Conservation (phyloP, 2,113 vertebrate genomes). For the Nibea coibor region DNA sequence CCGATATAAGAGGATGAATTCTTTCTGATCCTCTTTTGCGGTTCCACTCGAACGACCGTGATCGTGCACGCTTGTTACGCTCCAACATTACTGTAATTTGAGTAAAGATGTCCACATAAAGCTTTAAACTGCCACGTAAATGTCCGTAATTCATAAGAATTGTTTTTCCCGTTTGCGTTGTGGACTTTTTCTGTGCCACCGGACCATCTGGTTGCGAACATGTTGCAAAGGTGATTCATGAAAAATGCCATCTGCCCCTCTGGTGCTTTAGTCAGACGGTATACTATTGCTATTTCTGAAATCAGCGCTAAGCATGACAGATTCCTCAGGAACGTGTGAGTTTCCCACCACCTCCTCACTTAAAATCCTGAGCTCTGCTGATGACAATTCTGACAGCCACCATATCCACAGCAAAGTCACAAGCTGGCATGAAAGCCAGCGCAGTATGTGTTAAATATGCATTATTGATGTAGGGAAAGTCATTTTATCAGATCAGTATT, state of each 20-base stretch:
- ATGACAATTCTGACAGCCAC: conserved; percentile 57
- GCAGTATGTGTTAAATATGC: not conserved
- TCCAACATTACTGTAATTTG: not conserved
- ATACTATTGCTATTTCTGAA: conserved; percentile 67
- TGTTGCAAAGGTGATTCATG: conserved; percentile 73
- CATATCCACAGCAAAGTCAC: conserved; percentile 24
- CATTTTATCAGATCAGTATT: not conserved
- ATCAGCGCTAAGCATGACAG: conserved; percentile 51
- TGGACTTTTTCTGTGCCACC: conserved; percentile 12
- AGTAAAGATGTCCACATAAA: not conserved
- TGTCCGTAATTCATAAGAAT: conserved; percentile 4
- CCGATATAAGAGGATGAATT: not conserved
- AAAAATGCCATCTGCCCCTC: conserved; percentile 69
- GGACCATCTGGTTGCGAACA: conserved; percentile 62
- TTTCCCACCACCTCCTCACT: conserved; percentile 66
- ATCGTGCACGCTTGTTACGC: no score
- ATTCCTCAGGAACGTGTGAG: conserved; percentile 59
- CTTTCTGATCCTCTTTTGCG: not conserved
- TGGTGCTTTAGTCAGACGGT: conserved; percentile 48
- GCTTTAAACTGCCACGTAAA: not conserved
- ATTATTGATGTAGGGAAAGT: not conserved
- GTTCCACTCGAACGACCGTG: not conserved
- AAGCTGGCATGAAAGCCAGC: not conserved
- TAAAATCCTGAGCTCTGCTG: conserved; percentile 42
- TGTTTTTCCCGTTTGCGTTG: conserved; percentile 5